Conservation (phyloP, 1,140 invertebrate genomes). For the Pseudachorutes palmiensis region DNA sequence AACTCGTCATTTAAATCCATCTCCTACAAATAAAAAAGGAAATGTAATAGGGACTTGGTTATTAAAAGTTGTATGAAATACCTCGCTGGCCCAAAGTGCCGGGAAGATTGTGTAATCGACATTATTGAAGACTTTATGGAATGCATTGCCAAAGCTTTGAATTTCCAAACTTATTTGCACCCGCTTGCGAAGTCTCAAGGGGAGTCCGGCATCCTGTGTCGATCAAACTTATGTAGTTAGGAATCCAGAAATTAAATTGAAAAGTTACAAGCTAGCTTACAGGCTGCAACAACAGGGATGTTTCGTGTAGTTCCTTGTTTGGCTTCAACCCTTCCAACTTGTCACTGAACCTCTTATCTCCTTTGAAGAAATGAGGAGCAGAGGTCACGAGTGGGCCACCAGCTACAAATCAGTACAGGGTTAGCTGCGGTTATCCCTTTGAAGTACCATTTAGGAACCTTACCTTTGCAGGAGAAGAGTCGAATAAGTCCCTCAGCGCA, state of each 20-base stretch:
- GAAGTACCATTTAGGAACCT: background rate
- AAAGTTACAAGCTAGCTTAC: slow-evolving; percentile 42
- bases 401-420: background rate
- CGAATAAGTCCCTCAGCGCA: slow-evolving; percentile 12
- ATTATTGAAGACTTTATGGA: slow-evolving; percentile 41
- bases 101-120: slow-evolving; percentile 47
- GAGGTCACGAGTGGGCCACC: slow-evolving; percentile 60
- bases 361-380: slow-evolving; percentile 69
- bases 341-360: slow-evolving; percentile 54
- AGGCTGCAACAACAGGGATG: slow-evolving; percentile 65
- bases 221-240: background rate
- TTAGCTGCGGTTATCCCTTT: background rate
- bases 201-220: slow-evolving; percentile 47
- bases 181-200: slow-evolving; percentile 45
- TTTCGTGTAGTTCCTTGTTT: slow-evolving; percentile 57
- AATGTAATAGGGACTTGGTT: too few species aligned
- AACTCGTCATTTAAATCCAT: background rate
- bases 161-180: slow-evolving; percentile 50
- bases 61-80: slow-evolving; percentile 31
- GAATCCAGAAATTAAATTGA: slow-evolving; percentile 1
- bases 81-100: slow-evolving; percentile 50
- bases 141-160: slow-evolving; percentile 38
- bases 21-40: background rate
- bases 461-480: slow-evolving; percentile 18
- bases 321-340: slow-evolving; percentile 63